Conservation (phyloP, 2,797 vertebrate species). For the Cetoscarus ocellatus region DNA sequence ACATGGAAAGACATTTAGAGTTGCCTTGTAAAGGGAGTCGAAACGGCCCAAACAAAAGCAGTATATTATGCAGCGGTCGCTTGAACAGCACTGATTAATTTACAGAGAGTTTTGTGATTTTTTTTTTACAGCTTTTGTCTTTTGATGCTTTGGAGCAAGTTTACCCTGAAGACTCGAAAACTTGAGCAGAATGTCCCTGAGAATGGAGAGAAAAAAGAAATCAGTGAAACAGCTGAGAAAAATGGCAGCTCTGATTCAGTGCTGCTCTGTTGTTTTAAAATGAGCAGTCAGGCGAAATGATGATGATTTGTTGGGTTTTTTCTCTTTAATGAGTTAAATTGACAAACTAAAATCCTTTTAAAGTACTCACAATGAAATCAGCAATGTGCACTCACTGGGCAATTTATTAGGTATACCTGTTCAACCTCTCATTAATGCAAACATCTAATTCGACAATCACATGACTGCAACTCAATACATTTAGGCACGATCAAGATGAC, state of each 20-base stretch:
- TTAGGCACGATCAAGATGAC: too few species aligned
- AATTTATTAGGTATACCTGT: too few species aligned
- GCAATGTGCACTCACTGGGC: too few species aligned
- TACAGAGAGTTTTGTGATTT: not conserved
- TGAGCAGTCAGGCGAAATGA: not conserved
- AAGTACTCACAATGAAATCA: too few species aligned
- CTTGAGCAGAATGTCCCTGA: not conserved
- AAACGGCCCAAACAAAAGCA: slow-evolving; percentile 1
- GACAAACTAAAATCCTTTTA: too few species aligned
- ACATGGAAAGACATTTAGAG: slow-evolving; percentile 19
- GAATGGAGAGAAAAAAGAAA: not conserved
- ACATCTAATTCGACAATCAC: too few species aligned
- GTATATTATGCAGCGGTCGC: slow-evolving; percentile 15
- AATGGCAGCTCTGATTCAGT: not conserved
- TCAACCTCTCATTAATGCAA: too few species aligned
- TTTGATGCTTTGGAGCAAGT: not conserved
- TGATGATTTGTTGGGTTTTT: not conserved
- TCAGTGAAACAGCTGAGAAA: not conserved
- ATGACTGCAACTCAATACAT: too few species aligned
- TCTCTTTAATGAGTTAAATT: too few species aligned
- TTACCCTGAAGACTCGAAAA: not conserved
- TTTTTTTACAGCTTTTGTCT: not conserved
- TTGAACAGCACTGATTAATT: slow-evolving; percentile 11
- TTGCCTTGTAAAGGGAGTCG: not conserved
- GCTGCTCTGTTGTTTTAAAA: not conserved